Conservation (phyloP, 2,797 vertebrate genomes). For the Aeoliscus strigatus region DNA sequence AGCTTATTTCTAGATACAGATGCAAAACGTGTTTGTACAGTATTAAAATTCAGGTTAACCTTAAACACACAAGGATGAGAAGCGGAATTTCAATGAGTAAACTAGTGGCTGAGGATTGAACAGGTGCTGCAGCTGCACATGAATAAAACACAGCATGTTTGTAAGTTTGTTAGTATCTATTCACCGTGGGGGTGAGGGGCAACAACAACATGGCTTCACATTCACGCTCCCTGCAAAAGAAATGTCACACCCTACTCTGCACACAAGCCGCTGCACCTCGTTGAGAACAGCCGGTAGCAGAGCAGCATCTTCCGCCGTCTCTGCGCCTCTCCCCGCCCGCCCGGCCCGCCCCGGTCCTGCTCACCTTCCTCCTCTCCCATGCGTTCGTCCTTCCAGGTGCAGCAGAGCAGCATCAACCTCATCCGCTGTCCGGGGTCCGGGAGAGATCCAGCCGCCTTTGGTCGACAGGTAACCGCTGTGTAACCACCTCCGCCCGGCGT, state of each 20-base stretch:
- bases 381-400: conserved; percentile 96
- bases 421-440: conserved; percentile 77
- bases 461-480: conserved; percentile 47
- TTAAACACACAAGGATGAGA: no score
- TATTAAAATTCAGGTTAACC: no score
- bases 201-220: conserved; percentile 50
- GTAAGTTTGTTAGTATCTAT: no score
- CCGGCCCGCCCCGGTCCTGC: conserved; percentile 6
- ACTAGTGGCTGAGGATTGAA: no score
- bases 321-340: conserved; percentile 28
- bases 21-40: no score
- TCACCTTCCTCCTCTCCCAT: conserved; percentile 97
- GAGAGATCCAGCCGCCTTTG: conserved; percentile 55
- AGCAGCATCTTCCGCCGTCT: conserved; percentile 11
- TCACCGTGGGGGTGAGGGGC: no score
- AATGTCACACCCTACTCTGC: not conserved
- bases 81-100: no score
- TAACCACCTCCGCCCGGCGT: conserved; percentile 33
- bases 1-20: no score
- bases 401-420: conserved; percentile 98
- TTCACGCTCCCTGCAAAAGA: conserved; percentile 17
- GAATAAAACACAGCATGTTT: no score
- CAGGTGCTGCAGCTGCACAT: no score
- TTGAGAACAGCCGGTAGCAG: not conserved
- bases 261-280: not conserved